Evolutionary conservation across 92 coral and sea anemone species (phyloP).

Genomic region (Phymanthus crucifer): DNA sequence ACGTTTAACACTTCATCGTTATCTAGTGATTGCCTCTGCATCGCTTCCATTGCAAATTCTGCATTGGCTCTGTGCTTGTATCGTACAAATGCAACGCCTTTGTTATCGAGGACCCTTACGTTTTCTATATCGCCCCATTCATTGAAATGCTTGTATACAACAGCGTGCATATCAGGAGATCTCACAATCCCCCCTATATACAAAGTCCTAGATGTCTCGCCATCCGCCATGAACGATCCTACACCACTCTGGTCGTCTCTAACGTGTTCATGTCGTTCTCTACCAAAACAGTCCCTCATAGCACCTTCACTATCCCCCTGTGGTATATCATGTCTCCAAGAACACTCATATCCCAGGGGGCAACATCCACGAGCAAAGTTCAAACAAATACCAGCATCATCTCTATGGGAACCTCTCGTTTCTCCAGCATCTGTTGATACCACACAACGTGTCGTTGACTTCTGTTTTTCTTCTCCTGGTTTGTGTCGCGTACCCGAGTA

Average conservation of each 20-base stretch:
- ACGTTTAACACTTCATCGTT: conserved; percentile 65
- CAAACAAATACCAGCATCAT: conserved; percentile 60
- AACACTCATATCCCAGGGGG: conserved; percentile 75
- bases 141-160: conserved; percentile 65
- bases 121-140: conserved; percentile 87
- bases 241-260: conserved; percentile 92
- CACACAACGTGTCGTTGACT: conserved; percentile 64
- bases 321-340: conserved; percentile 75
- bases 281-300: conserved; percentile 74
- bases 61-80: conserved; percentile 73
- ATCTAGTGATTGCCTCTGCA: conserved; percentile 78
- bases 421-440: conserved; percentile 69
- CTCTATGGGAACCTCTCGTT: conserved; percentile 64
- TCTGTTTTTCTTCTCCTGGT: conserved; percentile 44
- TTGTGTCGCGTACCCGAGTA: conserved; percentile 69
- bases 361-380: conserved; percentile 92
- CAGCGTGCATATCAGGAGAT: conserved; percentile 51
- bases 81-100: conserved; percentile 83
- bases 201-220: conserved; percentile 68
- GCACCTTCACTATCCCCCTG: conserved; percentile 53
- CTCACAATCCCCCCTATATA: conserved; percentile 72
- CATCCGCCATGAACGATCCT: conserved; percentile 70
- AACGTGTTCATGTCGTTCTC: conserved; percentile 78
- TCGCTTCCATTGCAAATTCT: conserved; percentile 84
- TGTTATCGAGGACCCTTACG: conserved; percentile 58